Evolutionary conservation across 1,140 invertebrate genomes (phyloP).

Genomic region (Zaprionus camerounensis): DNA sequence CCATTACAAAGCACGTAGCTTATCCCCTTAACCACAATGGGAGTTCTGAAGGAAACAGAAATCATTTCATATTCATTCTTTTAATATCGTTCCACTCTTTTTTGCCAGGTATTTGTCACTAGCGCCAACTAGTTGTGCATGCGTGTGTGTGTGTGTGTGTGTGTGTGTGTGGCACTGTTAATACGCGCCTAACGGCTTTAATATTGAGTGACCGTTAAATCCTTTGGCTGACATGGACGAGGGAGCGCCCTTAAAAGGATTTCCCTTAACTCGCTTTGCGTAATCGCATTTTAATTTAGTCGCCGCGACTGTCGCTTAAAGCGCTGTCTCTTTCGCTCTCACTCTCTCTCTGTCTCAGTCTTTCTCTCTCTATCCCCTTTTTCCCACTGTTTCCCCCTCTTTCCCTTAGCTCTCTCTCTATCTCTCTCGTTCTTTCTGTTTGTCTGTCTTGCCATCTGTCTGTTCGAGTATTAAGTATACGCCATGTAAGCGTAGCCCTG

Average conservation of each 20-base stretch:
- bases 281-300: constrained; percentile 17
- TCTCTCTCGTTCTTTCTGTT: not conserved
- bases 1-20: not conserved
- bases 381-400: not conserved
- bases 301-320: not conserved
- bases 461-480: constrained; percentile 32
- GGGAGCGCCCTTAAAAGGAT: not conserved
- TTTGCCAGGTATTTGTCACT: not conserved
- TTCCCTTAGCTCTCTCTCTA: not conserved
- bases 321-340: not conserved
- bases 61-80: not conserved
- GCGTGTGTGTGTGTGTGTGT: not conserved
- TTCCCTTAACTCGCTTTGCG: not conserved
- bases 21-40: too few species aligned
- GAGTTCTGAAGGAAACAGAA: not conserved
- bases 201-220: constrained; percentile 7
- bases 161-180: not conserved
- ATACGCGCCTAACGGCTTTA: constrained; percentile 9
- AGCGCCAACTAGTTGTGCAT: not conserved
- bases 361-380: not conserved
- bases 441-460: not conserved
- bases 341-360: not conserved
- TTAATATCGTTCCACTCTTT: not conserved
- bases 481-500: constrained; percentile 15
- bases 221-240: constrained; percentile 6